Evolutionary conservation across 1,140 invertebrate genomes (phyloP).

Genomic region (Bombyx mori): DNA sequence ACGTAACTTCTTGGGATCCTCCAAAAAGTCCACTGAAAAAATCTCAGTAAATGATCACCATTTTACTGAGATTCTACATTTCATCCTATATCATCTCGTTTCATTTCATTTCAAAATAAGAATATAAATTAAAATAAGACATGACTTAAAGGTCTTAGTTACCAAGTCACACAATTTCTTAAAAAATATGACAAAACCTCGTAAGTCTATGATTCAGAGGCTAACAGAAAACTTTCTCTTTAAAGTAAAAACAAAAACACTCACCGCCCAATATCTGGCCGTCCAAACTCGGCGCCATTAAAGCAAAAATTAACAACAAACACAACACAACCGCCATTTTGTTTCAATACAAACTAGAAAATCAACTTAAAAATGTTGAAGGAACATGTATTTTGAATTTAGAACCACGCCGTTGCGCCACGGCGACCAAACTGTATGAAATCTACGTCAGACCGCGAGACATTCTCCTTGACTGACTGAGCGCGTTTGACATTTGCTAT

Average conservation of each 20-base stretch:
- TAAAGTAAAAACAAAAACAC: constrained; percentile 1
- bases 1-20: too few species aligned
- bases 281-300: constrained; percentile 11
- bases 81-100: too few species aligned
- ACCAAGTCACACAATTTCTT: too few species aligned
- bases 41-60: too few species aligned
- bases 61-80: too few species aligned
- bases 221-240: constrained; percentile 3
- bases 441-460: background rate
- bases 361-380: background rate
- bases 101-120: too few species aligned
- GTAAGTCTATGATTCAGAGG: background rate
- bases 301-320: constrained; percentile 5
- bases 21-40: too few species aligned
- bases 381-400: constrained; percentile 3
- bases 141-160: too few species aligned
- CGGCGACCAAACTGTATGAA: background rate
- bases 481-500: constrained; percentile 5
- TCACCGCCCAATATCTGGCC: constrained; percentile 21
- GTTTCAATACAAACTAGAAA: background rate
- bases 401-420: constrained; percentile 6
- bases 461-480: constrained; percentile 8
- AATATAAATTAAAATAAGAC: too few species aligned
- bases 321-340: constrained; percentile 1
- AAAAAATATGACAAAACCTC: background rate